Evolutionary conservation across 2,888 invertebrate species (phyloP).

Genomic region (Odontomyia ornata): DNA sequence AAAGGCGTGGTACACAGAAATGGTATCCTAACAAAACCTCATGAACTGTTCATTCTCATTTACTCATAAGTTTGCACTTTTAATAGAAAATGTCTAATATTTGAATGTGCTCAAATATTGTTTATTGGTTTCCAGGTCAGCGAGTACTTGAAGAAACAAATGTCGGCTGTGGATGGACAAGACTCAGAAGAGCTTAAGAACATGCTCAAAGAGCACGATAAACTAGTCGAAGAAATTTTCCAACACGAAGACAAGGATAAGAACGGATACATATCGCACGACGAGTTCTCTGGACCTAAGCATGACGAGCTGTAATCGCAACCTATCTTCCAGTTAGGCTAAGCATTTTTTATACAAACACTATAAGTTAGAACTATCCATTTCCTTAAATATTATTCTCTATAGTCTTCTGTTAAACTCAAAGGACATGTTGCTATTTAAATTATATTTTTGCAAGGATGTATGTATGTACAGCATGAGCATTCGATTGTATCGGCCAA

Average conservation of each 20-base stretch:
- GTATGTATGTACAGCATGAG: neutral
- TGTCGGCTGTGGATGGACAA: constrained; percentile 82
- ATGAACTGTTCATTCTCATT: constrained; percentile 9
- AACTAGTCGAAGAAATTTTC: constrained; percentile 95
- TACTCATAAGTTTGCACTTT: neutral
- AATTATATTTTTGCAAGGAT: neutral
- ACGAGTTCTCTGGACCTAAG: constrained; percentile 96
- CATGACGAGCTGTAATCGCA: constrained; percentile 88
- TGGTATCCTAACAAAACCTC: neutral
- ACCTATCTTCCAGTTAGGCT: neutral
- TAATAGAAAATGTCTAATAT: no score
- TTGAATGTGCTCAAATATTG: neutral
- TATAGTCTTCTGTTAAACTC: neutral
- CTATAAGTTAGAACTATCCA: neutral
- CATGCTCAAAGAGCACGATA: constrained; percentile 88
- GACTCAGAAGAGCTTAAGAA: constrained; percentile 81
- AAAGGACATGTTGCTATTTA: neutral
- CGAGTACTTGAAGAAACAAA: constrained; percentile 90
- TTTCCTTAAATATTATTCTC: neutral
- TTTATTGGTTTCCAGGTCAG: constrained; percentile 74
- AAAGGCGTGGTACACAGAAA: neutral
- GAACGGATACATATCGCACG: constrained; percentile 94
- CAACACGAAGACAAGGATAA: constrained; percentile 97
- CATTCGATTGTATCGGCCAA: constrained; percentile 5
- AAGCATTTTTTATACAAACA: constrained; percentile 14